phyloP scores from a whole-genome alignment of 2,113 vertebrate genomes.

The Ptyas mucosa region DNA sequence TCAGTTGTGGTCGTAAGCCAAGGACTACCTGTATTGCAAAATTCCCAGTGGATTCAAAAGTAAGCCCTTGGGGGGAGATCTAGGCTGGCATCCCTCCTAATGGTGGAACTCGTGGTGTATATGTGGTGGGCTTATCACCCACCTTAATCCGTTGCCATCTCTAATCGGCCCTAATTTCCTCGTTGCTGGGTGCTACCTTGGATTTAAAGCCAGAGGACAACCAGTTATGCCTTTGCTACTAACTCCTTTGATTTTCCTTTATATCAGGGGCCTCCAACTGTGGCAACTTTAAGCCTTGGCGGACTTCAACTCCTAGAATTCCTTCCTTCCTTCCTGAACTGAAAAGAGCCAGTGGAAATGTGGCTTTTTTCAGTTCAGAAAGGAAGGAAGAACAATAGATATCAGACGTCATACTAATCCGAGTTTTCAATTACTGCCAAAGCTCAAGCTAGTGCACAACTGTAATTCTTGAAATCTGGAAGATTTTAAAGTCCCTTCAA shows the following conservation, averaged over 20 bases:
- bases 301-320: no score
- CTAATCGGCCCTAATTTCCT: not conserved
- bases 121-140: not conserved
- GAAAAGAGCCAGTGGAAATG: no score
- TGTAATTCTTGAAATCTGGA: not conserved
- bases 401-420: not conserved
- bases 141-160: not conserved
- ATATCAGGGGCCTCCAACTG: no score
- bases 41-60: not conserved
- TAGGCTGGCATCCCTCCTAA: not conserved
- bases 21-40: not conserved
- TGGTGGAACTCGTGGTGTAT: not conserved
- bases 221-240: constrained; percentile 38
- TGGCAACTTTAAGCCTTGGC: no score
- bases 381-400: not conserved
- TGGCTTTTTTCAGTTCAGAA: not conserved
- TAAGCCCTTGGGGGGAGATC: not conserved
- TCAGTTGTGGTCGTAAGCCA: no score
- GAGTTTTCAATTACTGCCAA: not conserved
- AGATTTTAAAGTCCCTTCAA: not conserved
- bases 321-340: no score
- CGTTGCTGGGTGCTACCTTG: not conserved
- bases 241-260: not conserved
- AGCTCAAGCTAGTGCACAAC: not conserved
- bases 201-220: constrained; percentile 34